Evolutionary conservation across 1,140 invertebrate genomes (phyloP).

Genomic region (Hycleus cichorii): DNA sequence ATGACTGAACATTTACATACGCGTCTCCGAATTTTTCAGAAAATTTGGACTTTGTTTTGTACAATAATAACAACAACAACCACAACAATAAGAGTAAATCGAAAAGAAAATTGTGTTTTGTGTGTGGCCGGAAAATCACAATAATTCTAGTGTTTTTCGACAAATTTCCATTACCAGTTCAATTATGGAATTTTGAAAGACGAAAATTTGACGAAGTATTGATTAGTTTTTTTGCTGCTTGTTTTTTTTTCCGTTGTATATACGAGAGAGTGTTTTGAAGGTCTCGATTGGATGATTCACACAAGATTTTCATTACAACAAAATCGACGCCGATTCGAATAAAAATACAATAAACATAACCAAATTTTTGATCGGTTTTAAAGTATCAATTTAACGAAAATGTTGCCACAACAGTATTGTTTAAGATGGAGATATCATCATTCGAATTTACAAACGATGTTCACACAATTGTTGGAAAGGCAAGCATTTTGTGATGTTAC

Average conservation of each 20-base stretch:
- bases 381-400: constrained; percentile 38
- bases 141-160: not conserved
- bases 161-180: not conserved
- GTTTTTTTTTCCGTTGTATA: no score
- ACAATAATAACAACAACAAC: not conserved
- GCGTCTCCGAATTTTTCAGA: constrained; percentile 37
- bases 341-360: not conserved
- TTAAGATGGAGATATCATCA: constrained; percentile 88
- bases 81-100: constrained; percentile 12
- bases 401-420: constrained; percentile 82
- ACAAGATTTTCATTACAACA: not conserved
- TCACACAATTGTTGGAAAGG: constrained; percentile 76
- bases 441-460: constrained; percentile 82
- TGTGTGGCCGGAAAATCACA: constrained; percentile 19
- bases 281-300: constrained; percentile 16
- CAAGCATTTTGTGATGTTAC: constrained; percentile 89
- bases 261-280: constrained; percentile 24
- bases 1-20: constrained; percentile 40
- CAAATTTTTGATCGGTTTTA: not conserved
- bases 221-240: constrained; percentile 28
- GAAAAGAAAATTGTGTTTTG: constrained; percentile 9
- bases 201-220: constrained; percentile 29
- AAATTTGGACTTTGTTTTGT: constrained; percentile 22
- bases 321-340: not conserved
- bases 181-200: constrained; percentile 27